Evolutionary conservation across 2,888 invertebrate genomes (phyloP), one percentile per base, ranked within the genome.

Genomic region (Saturnia japonica): DNA sequence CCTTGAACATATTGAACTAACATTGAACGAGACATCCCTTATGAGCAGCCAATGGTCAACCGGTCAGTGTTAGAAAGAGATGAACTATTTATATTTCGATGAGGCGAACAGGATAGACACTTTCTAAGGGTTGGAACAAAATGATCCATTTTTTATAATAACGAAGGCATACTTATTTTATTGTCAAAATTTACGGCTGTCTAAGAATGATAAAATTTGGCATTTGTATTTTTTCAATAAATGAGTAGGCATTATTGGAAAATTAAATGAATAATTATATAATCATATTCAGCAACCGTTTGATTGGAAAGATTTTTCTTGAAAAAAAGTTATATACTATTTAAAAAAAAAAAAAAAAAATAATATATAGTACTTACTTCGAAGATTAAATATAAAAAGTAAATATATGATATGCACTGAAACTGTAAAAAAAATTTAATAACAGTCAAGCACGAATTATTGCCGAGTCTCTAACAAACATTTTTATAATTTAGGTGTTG

Each of bases 41-140:
- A 68, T 73, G 57, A 75, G 74, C 85, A 83, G 76, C 91, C 91
- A 92, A 91, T 92, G 91, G 91, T 92, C 91, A 92, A 90, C 85
- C 89, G 91, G 91, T 90, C 90, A 91, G 74, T 71, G 68, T 34
- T 62, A 72, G 80, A 89, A 76, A 75, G 85, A 79, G 86, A 88
- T 51, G 67, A 68, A 73, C 74, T 54, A 79, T 76, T 67, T 8
- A 68, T 68, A 71, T 68, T 70, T 60, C 67, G 28, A 42, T 43
- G 78, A 68, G 47, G 73, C 74, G 76, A 77, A 54, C 74, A 60
- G 62, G 77, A 80, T 71, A 80, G 74, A 67, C n/a, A 40, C 11
- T 40, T 14, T 60, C 12, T 60, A 64, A 40, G 40, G 40, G 64
- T 34, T 64, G 64, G 64, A 40, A 64, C 40, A 40, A 40, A 11